phyloP scores from a whole-genome alignment of 1,140 invertebrate species.

The Hyposmocoma kahamanoa region DNA sequence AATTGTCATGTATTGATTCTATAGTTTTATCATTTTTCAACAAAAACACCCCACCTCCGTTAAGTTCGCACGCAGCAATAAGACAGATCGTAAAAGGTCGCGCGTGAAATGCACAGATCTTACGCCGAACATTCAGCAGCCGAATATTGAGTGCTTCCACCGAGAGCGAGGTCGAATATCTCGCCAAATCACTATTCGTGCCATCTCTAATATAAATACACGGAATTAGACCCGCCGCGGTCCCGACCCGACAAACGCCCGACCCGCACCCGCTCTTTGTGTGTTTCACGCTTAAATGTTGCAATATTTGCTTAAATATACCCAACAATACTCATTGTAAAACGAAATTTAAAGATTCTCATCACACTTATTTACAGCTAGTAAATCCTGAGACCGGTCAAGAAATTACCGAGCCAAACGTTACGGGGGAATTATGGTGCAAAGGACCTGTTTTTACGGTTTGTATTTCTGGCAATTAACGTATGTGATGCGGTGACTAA shows the following conservation, averaged over 20 bases:
- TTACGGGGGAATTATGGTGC: conserved; percentile 38
- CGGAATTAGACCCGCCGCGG: no score
- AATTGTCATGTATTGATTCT: no score
- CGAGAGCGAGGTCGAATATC: neutral
- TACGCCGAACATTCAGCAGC: no score
- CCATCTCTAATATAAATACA: neutral
- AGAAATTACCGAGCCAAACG: conserved; percentile 39
- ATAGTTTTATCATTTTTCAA: no score
- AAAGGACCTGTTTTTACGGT: conserved; percentile 42
- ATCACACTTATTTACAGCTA: conserved; percentile 36
- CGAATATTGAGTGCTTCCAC: neutral
- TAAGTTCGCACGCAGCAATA: neutral
- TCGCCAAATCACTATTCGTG: neutral
- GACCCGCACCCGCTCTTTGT: no score
- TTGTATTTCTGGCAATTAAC: no score
- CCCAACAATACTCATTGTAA: neutral
- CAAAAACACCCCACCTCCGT: no score
- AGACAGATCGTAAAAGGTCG: neutral
- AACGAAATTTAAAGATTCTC: neutral
- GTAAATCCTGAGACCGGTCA: conserved; percentile 36
- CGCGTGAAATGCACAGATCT: no score
- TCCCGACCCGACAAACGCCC: no score
- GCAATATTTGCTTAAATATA: no score
- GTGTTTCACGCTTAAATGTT: no score
- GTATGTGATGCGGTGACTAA: no score